A percentile compares a stretch with the other conserved stretches of the same genome.
Conservation (phyloP, 2,888 invertebrate genomes). For the Cerastoderma edule region DNA sequence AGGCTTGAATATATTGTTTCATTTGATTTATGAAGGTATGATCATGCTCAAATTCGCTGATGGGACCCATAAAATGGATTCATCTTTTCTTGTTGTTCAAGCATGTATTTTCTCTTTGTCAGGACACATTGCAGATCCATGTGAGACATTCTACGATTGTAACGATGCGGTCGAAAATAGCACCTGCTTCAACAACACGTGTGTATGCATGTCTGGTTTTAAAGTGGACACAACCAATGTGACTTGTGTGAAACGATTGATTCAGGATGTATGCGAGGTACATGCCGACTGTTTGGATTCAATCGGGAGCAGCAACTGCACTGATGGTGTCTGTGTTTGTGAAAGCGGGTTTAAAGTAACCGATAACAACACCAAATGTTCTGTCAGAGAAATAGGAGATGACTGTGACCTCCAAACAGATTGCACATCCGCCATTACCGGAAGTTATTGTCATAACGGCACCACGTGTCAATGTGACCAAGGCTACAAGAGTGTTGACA, state of each 20-base stretch:
- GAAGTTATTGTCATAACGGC: conserved; percentile 48
- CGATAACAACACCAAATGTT: conserved; percentile 30
- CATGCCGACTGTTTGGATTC: conserved; percentile 57
- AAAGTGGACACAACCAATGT: conserved; percentile 27
- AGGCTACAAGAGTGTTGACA: conserved; percentile 33
- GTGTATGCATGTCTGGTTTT: conserved; percentile 49
- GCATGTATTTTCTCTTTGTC: conserved; percentile 14
- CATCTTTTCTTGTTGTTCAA: background rate
- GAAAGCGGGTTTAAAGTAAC: conserved; percentile 37
- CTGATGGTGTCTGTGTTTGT: conserved; percentile 39
- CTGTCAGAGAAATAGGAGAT: conserved; percentile 32
- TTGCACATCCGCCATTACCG: conserved; percentile 39
- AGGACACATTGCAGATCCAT: conserved; percentile 49
- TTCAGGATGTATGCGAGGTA: conserved; percentile 53
- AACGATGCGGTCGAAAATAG: conserved; percentile 43
- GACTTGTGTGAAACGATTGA: conserved; percentile 42
- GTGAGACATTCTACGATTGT: conserved; percentile 46
- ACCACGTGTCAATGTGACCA: conserved; percentile 42
- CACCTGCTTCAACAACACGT: conserved; percentile 45
- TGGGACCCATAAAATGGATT: no score
- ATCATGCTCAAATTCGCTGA: background rate
- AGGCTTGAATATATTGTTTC: no score
- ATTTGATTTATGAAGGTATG: background rate
- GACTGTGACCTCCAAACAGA: conserved; percentile 36
- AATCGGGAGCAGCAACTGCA: conserved; percentile 49